Base-by-base conservation (phyloP, 2,113 vertebrate genomes). In the Hystrix brachyura region DNA sequence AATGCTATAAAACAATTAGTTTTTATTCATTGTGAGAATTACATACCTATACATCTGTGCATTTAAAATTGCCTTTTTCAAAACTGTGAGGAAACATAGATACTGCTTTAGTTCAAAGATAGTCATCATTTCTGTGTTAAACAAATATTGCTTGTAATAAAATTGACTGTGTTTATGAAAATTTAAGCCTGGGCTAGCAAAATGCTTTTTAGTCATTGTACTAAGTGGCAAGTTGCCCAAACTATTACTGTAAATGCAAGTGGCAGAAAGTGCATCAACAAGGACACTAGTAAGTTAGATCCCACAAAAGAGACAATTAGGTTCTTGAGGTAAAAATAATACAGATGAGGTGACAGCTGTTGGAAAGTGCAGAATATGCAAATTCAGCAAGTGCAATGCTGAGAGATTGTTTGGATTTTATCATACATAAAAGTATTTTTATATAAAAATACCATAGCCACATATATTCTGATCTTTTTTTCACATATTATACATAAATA, bases 281-380 rank as follows among this genome's bases (percentile, higher is more conserved):
- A 98, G 97, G 97, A 98, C 96, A 97, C 92, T 95, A 92, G 95
- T 95, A 98, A 95, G 96, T 98, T 98, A 97, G 95, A 95, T 96
- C 64, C 87, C 97, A 98, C 98, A 98, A 98, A 98, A 98, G 97
- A 98, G 98, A 98, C 97, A 98, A 98, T 98, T 98, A 98, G 97
- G 95, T 89, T 97, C 96, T 98, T 72, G 97, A 98, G 95, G 97
- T 98, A 97, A 98, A 98, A 98, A 97, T 97, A 98, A 97, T 94
- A 97, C 95, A 96, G 86, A 98, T 97, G 92, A 97, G 90, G 96
- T 98, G 96, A 98, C 94, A 98, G 94, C 98, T 98, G 97, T 89
- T 97, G 94, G 97, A 98, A 95, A 98, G 97, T 94, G 86, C 92
- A 98, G 97, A 98, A 96, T 92, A 95, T 97, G 67, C 60, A 98